These are phyloP conservation scores for Scomber scombrus DNA, from an alignment of 2,113 vertebrate species.

Conservation along the genomic window DNA sequence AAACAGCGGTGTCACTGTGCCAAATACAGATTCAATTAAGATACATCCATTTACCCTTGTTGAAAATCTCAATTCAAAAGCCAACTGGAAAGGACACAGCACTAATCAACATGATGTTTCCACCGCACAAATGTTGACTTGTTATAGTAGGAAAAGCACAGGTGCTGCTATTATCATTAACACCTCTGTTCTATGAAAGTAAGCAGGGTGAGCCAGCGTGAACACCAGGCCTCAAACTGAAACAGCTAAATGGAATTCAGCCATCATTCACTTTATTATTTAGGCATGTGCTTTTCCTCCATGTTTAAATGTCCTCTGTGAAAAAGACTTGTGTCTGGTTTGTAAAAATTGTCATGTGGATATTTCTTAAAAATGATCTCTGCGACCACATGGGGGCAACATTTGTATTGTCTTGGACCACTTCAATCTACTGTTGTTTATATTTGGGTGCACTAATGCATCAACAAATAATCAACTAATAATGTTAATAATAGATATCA, in stretches of 20 bases:
- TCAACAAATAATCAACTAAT: background rate
- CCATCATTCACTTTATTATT: too few species aligned
- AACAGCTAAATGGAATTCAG: too few species aligned
- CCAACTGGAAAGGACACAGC: too few species aligned
- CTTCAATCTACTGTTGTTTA: background rate
- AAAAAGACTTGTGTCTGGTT: background rate
- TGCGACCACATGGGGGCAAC: constrained; percentile 31
- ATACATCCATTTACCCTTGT: background rate
- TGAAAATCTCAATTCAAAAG: too few species aligned
- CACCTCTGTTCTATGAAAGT: background rate
- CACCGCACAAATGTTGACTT: background rate
- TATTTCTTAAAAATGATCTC: background rate
- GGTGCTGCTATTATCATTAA: background rate
- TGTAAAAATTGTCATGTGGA: background rate
- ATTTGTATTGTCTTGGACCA: background rate
- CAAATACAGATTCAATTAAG: background rate
- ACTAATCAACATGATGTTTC: too few species aligned
- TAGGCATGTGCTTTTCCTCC: background rate
- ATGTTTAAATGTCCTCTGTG: background rate
- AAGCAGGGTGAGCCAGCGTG: background rate
- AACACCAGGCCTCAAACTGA: too few species aligned
- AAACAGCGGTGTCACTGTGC: background rate
- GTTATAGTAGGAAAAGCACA: background rate
- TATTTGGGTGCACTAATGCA: background rate
- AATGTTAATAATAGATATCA: background rate